Conservation (phyloP, 2,113 vertebrate genomes). For the Forbesichthys agassizii region DNA sequence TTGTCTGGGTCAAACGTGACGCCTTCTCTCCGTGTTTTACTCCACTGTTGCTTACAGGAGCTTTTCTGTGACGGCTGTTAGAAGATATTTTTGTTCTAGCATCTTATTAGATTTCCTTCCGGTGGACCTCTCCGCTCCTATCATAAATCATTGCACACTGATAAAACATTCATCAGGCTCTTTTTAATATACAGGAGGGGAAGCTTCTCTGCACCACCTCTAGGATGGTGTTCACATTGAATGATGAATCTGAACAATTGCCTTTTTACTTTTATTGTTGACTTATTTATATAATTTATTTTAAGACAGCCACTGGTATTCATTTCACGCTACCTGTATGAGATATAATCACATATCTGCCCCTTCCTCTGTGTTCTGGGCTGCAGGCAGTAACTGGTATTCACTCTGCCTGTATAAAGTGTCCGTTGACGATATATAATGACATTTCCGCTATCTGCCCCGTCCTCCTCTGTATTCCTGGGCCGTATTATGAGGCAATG, state of each 20-base stretch:
- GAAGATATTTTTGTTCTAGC: not conserved
- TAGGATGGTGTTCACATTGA: constrained; percentile 14
- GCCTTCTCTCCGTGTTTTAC: too few species aligned
- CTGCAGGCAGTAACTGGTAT: constrained; percentile 1
- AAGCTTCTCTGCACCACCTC: constrained; percentile 1
- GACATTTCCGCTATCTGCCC: not conserved
- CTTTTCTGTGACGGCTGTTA: too few species aligned
- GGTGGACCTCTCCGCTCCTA: constrained; percentile 11
- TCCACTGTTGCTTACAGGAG: too few species aligned
- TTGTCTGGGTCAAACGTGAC: too few species aligned
- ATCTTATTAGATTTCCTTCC: constrained; percentile 21
- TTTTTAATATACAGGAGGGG: constrained; percentile 11
- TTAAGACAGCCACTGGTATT: too few species aligned
- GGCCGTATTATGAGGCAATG: not conserved
- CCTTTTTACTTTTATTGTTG: constrained; percentile 3
- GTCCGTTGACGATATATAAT: too few species aligned
- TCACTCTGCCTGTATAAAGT: not conserved
- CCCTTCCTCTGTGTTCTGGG: too few species aligned
- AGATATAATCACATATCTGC: too few species aligned
- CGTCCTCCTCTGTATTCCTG: constrained; percentile 5
- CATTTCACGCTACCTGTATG: too few species aligned
- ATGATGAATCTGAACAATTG: constrained; percentile 49
- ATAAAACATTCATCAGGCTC: constrained; percentile 48
- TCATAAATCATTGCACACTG: constrained; percentile 7
- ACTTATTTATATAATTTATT: too few species aligned